Evolutionary conservation across 2,797 vertebrate species (phyloP), one percentile per base, ranked within the genome.

Genomic region (Sebastes paucispinis): DNA sequence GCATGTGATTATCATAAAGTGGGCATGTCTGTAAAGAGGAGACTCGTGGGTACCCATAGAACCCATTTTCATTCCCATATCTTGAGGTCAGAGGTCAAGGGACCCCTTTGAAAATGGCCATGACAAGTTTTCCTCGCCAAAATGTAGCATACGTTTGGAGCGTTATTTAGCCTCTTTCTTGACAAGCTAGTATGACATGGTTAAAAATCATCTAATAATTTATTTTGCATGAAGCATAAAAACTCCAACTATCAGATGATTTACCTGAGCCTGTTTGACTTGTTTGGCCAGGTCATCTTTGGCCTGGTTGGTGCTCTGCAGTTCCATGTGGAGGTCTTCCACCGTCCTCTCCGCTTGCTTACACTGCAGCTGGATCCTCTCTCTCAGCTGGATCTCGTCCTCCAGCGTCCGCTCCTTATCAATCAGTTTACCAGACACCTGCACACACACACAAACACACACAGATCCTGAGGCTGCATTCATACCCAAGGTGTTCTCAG

Each of bases 321-420:
- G 90, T 90, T 96, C 96, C 94, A 96, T 94, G 8, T 85, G 90
- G 22, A 96, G 93, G 78, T 96, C 95, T 0, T 96, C 95, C 77
- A 96, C 90, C 0, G 80, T 82, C 75, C 95, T 88, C 91, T 96
- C 96, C 0, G 95, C 95, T 87, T 96, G 96, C 77, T 95, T 95
- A 6, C 94, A 95, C 91, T 95, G 94, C 73, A 96, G 93, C 90
- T 96, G 95, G 1, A 94, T 69, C 39, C 90, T 87, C 86, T 96
- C 95, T 12, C 94, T 83, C 90, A 95, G 88, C 94, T 96, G 95
- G 88, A 96, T 96, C 94, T 96, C 96, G 66, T 96, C 95, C 84
- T 96, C 96, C 84, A 96, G 91, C 0, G 85, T 89, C 6, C 32
- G 91, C 81, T 96, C 95, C 89, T 92, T 95, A 59, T 96, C 95